A percentile compares a stretch with the other conserved stretches of the same genome.
Conservation (phyloP, 2,888 invertebrate genomes). For the Eupeodes latifasciatus region DNA sequence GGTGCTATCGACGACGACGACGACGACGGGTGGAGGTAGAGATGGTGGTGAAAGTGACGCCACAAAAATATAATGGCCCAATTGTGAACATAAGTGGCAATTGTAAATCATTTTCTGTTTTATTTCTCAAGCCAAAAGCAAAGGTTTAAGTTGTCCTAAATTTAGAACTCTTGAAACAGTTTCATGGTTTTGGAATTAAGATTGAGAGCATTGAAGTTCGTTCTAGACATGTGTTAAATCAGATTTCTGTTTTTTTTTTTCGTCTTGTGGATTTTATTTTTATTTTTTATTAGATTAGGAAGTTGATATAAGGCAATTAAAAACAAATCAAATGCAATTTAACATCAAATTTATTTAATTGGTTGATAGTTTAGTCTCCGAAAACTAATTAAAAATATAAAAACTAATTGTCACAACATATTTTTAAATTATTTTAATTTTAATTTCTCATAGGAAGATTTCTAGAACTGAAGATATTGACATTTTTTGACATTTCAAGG, state of each 20-base stretch:
- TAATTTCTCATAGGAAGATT: too few relatives aligned
- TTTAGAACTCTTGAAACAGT: conserved; percentile 42
- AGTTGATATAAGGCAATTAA: conserved; percentile 7
- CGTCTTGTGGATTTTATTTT: too few relatives aligned
- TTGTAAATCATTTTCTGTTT: conserved; percentile 68
- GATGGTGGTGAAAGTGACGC: conserved; percentile 23
- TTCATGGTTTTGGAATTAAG: conserved; percentile 55
- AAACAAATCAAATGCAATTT: not conserved
- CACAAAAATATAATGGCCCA: conserved; percentile 69
- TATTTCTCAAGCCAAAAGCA: not conserved
- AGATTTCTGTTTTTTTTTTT: not conserved
- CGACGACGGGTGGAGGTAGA: not conserved
- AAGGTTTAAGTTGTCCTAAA: conserved; percentile 59
- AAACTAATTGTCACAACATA: too few relatives aligned
- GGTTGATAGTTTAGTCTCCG: too few relatives aligned
- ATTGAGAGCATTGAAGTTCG: conserved; percentile 40
- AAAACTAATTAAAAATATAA: too few relatives aligned
- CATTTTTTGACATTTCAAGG: too few relatives aligned
- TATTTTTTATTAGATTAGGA: conserved; percentile 21
- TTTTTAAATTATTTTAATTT: too few relatives aligned
- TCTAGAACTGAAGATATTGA: too few relatives aligned
- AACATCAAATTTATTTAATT: too few relatives aligned
- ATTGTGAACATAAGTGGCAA: conserved; percentile 75
- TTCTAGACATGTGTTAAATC: not conserved
- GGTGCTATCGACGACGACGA: not conserved